These are phyloP conservation scores for Norana najaformis DNA, from an alignment of 2,888 invertebrate species.

Conservation along the genomic window DNA sequence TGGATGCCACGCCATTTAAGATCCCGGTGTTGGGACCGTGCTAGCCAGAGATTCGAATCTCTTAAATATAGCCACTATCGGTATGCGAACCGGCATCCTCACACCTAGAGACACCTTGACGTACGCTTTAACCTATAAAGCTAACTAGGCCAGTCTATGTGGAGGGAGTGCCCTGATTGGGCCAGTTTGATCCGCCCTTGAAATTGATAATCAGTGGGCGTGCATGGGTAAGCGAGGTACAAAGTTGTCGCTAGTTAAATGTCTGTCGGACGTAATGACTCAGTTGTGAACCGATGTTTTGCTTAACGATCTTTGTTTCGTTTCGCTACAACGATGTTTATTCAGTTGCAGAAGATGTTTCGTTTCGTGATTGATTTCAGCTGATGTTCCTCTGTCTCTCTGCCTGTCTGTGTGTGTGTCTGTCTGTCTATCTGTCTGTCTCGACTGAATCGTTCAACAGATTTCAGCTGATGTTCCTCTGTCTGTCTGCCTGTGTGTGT, in stretches of 20 bases:
- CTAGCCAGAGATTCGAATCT: no score
- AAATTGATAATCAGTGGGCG: no score
- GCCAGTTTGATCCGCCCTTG: neutral
- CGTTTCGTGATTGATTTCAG: slow-evolving; percentile 5
- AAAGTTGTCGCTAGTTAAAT: neutral
- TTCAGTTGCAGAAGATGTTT: neutral
- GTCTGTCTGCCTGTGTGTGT: no score
- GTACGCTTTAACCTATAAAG: neutral
- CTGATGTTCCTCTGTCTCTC: neutral
- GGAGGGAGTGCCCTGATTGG: no score
- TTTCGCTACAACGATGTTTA: neutral
- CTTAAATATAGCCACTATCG: no score
- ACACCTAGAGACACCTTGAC: neutral
- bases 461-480: no score
- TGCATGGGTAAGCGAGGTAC: neutral
- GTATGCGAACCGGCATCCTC: no score
- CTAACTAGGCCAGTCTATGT: neutral
- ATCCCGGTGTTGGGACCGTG: no score
- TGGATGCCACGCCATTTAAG: no score
- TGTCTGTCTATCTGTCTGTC: neutral
- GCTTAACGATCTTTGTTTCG: neutral
- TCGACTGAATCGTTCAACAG: no score
- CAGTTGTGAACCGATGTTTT: neutral
- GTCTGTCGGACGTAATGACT: neutral
- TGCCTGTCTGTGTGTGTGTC: neutral